phyloP scores from a whole-genome alignment of 2,888 invertebrate species.

The Rapana venosa region DNA sequence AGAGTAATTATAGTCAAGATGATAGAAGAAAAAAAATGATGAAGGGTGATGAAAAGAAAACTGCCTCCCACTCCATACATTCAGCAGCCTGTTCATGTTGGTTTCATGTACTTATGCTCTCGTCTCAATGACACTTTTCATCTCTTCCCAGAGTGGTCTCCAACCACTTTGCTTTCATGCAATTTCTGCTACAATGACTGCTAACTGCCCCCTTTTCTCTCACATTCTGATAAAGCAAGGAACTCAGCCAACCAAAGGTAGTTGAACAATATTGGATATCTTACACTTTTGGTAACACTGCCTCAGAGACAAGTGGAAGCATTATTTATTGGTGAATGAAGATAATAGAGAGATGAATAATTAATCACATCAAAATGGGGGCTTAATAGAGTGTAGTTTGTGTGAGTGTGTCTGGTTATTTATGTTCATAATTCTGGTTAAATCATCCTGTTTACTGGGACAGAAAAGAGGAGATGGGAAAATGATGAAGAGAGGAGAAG shows the following conservation, averaged over 20 bases:
- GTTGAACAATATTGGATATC: conserved; percentile 39
- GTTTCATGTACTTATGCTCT: background rate
- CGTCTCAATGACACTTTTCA: background rate
- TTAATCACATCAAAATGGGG: conserved; percentile 42
- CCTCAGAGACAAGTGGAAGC: conserved; percentile 20
- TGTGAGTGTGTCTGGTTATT: conserved; percentile 11
- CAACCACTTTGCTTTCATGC: conserved; percentile 22
- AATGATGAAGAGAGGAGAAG: background rate
- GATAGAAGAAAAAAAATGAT: too few species aligned
- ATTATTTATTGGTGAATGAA: conserved; percentile 12
- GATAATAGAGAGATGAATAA: conserved; percentile 34
- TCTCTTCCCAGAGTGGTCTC: conserved; percentile 23
- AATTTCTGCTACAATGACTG: conserved; percentile 27
- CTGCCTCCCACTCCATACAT: background rate
- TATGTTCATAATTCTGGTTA: background rate
- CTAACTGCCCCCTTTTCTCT: conserved; percentile 40
- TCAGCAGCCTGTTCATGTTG: background rate
- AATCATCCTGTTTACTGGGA: background rate
- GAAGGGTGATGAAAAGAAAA: too few species aligned
- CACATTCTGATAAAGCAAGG: conserved; percentile 33
- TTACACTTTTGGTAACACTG: conserved; percentile 22
- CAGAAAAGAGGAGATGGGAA: background rate
- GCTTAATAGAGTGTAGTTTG: conserved; percentile 44
- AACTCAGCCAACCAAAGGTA: background rate
- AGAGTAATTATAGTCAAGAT: too few species aligned